Conservation (phyloP, 2,888 invertebrate species). For the Dryococelus australis region DNA sequence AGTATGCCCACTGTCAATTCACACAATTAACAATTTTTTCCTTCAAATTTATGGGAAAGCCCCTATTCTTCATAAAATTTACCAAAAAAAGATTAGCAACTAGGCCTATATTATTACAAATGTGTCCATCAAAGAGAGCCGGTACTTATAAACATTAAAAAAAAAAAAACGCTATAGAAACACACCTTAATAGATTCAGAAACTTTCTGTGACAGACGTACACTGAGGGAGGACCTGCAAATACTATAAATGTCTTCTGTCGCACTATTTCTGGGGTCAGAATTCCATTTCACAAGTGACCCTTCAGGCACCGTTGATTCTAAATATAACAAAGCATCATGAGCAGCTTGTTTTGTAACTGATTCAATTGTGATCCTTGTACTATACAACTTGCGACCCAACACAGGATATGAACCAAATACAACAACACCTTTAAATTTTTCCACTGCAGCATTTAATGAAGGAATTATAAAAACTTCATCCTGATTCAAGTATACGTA, state of each 20-base stretch:
- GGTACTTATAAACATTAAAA: too few relatives aligned
- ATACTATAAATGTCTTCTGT: slow-evolving; percentile 47
- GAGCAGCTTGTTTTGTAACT: slow-evolving; percentile 53
- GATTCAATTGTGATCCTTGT: slow-evolving; percentile 64
- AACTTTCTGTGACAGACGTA: slow-evolving; percentile 1
- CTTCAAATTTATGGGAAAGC: too few relatives aligned
- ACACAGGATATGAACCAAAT: slow-evolving; percentile 67
- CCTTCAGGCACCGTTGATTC: slow-evolving; percentile 56
- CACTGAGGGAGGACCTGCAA: slow-evolving; percentile 33
- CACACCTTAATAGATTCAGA: slow-evolving; percentile 50
- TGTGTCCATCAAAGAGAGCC: too few relatives aligned
- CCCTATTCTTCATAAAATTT: too few relatives aligned
- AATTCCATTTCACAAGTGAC: slow-evolving; percentile 54
- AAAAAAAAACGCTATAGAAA: too few relatives aligned
- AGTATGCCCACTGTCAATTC: too few relatives aligned
- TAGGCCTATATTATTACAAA: too few relatives aligned
- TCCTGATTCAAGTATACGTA: slow-evolving; percentile 52
- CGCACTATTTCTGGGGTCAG: slow-evolving; percentile 48
- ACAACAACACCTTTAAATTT: slow-evolving; percentile 59
- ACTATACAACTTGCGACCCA: slow-evolving; percentile 61
- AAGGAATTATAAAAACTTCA: slow-evolving; percentile 56
- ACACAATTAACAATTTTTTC: too few relatives aligned
- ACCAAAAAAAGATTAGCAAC: too few relatives aligned
- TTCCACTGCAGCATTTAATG: slow-evolving; percentile 58
- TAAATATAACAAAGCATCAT: slow-evolving; percentile 56